Evolutionary conservation across 1,140 invertebrate genomes (phyloP), one percentile per base, ranked within the genome.

Genomic region (Matsumurasca onukii): DNA sequence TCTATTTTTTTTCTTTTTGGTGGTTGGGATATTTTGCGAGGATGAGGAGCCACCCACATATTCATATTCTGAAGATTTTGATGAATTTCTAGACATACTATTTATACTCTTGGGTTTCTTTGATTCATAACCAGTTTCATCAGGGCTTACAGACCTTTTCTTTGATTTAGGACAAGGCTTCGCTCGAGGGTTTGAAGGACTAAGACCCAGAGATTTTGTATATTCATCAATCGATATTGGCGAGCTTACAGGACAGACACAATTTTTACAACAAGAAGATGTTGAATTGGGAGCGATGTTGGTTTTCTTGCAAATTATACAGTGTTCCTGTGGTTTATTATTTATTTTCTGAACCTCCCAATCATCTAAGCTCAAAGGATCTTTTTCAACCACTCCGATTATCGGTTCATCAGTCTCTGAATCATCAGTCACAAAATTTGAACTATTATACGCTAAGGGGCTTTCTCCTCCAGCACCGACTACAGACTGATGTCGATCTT

Each of bases 341-440:
- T 39, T 62, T 2, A 62, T 68, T 59, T 31, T 62, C 9, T 3
- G 12, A 30, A 39, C 22, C 12, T 68, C 31, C 17, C 29, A 68
- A 45, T 48, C 67, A 3, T 68, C 67, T 39, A 68, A 31, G 39
- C 67, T 68, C n/a, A 68, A 49, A 3, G 67, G 67, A 31, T 68
- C 67, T 31, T 31, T 63, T 51, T 68, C 67, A 48, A 9, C 34
- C 13, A 49, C 39, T 27, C n/a, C n/a, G n/a, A n/a, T n/a, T n/a
- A n/a, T n/a, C n/a, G n/a, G n/a, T n/a, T n/a, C n/a, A n/a, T n/a
- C n/a, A n/a, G n/a, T n/a, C n/a, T n/a, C n/a, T n/a, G n/a, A n/a
- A n/a, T n/a, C n/a, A n/a, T n/a, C n/a, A n/a, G n/a, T n/a, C n/a
- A n/a, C n/a, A n/a, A n/a, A n/a, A n/a, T n/a, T n/a, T n/a, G n/a